Evolutionary conservation across 2,888 invertebrate species (phyloP).

Genomic region (Drosophila lacicola): DNA sequence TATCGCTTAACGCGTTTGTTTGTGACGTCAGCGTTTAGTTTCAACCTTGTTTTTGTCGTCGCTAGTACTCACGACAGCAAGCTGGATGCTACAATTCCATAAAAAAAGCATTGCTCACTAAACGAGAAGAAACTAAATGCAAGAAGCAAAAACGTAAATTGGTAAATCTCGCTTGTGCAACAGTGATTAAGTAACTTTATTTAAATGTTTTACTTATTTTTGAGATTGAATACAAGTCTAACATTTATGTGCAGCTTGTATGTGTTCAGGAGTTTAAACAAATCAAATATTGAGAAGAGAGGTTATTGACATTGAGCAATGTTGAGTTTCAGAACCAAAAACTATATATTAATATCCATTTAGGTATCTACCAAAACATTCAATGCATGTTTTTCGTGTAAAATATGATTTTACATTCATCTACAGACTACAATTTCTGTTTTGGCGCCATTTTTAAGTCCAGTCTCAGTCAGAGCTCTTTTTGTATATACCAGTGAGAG

Average conservation of each 20-base stretch:
- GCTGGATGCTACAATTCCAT: slow-evolving; percentile 37
- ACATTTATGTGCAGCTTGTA: too few species aligned
- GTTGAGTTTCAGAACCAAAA: background rate
- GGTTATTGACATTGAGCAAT: too few species aligned
- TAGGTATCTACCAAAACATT: background rate
- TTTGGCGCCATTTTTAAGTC: slow-evolving; percentile 73
- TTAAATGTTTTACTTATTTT: too few species aligned
- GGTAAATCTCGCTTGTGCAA: background rate
- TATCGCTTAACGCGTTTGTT: background rate
- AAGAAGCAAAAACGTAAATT: slow-evolving; percentile 4
- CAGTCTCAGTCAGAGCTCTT: slow-evolving; percentile 32
- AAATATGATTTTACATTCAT: slow-evolving; percentile 9
- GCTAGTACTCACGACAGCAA: slow-evolving; percentile 22
- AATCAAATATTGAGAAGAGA: background rate
- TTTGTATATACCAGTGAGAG: slow-evolving; percentile 53
- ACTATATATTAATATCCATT: background rate
- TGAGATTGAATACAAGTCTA: too few species aligned
- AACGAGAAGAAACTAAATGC: background rate
- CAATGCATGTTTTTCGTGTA: background rate
- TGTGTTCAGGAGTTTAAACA: background rate
- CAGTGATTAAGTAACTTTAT: too few species aligned
- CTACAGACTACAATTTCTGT: background rate
- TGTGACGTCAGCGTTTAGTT: slow-evolving; percentile 44
- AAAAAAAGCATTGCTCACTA: slow-evolving; percentile 4
- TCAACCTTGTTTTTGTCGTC: slow-evolving; percentile 29